Conservation (phyloP, 2,113 vertebrate genomes). For the Euleptes europaea region DNA sequence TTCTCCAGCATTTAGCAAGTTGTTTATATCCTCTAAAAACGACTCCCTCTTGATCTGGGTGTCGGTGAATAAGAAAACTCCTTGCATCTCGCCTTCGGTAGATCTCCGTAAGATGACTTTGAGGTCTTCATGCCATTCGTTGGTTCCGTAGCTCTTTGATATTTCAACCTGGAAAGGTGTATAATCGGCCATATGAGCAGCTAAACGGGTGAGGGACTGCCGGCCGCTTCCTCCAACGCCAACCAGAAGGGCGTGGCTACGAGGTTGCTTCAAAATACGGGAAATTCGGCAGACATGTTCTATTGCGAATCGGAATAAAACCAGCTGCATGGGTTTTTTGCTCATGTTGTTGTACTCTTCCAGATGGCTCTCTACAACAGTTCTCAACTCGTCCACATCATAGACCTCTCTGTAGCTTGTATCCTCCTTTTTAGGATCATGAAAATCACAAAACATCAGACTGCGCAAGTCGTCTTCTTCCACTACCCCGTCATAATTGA, state of each 20-base stretch:
- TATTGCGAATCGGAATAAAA: conserved; percentile 89
- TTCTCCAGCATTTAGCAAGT: conserved; percentile 91
- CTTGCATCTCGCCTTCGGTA: conserved; percentile 81
- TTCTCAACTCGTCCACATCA: conserved; percentile 75
- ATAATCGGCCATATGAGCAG: conserved; percentile 87
- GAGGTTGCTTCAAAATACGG: conserved; percentile 88
- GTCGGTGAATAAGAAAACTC: conserved; percentile 90
- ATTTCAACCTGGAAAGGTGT: conserved; percentile 90
- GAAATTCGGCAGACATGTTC: conserved; percentile 91
- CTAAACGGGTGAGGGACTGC: conserved; percentile 88
- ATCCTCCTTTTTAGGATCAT: conserved; percentile 86
- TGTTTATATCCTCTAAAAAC: conserved; percentile 90
- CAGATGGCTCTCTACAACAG: conserved; percentile 83
- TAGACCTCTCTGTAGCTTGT: conserved; percentile 83
- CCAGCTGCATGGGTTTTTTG: conserved; percentile 90
- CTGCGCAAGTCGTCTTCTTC: conserved; percentile 89
- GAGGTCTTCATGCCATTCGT: conserved; percentile 88
- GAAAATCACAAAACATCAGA: conserved; percentile 93
- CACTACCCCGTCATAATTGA: conserved; percentile 80
- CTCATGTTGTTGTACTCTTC: conserved; percentile 89
- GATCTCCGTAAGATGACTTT: conserved; percentile 85
- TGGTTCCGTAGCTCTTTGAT: conserved; percentile 82
- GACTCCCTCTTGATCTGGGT: conserved; percentile 91
- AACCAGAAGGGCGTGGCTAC: conserved; percentile 88
- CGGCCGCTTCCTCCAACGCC: conserved; percentile 91